Evolutionary conservation across 2,113 vertebrate genomes (phyloP), one percentile per base, ranked within the genome.

Genomic region (Axis porcinus): DNA sequence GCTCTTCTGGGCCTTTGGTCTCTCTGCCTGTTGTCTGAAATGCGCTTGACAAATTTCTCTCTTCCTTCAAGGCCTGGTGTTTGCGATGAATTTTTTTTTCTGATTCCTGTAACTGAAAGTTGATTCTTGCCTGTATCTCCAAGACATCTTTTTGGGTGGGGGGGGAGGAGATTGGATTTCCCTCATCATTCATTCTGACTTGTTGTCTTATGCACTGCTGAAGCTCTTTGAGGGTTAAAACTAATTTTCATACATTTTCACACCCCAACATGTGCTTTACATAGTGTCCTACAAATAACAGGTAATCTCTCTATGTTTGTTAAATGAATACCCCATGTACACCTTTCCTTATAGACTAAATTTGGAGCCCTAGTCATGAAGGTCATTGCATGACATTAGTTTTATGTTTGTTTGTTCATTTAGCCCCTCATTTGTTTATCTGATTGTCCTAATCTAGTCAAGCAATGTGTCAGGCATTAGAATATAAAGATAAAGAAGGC

Each of bases 371-470:
- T n/a, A 33, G 28, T 67, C 55, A 57, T 1, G 16, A 40, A 6
- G 15, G n/a, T 27, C 36, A 43, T 70, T 78, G 76, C 10, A 21
- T 82, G 78, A 58, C 13, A 45, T 83, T 27, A 10, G 21, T 76
- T 89, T 95, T 85, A 83, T 33, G n/a, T 54, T 55, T 78, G 9
- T n/a, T 60, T 87, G n/a, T 91, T 79, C 78, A 45, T 30, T 27
- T 33, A 25, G 4, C 28, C 76, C n/a, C 47, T 85, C 54, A 11
- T 58, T 89, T 55, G 50, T 45, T 43, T 67, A 36, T 52, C 54
- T 13, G 50, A 17, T 43, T 64, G 54, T 58, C 67, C 67, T 76
- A 76, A 52, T 25, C 43, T 7, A 52, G 30, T 60, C 47, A 76
- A 64, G 9, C 23, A 30, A 16, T 36, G 33, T 47, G 28, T 16